phyloP scores from a whole-genome alignment of 2,113 vertebrate species.

The Saccopteryx leptura region DNA sequence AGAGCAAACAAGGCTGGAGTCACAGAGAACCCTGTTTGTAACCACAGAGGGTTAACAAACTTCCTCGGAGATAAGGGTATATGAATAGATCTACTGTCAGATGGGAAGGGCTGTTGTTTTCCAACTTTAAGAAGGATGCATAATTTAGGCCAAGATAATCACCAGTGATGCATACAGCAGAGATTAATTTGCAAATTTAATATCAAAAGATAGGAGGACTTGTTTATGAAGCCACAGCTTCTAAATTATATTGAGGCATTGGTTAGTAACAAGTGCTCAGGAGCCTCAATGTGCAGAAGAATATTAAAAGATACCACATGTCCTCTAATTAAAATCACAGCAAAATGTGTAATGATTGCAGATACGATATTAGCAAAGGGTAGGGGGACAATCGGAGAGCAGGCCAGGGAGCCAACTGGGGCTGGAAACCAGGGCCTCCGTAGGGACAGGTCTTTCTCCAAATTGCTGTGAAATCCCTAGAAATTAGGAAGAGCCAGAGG shows the following conservation, averaged over 20 bases:
- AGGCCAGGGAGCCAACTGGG: conserved; percentile 3
- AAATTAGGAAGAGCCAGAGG: conserved; percentile 66
- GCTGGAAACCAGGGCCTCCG: not conserved
- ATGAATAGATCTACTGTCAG: conserved; percentile 63
- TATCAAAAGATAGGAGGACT: conserved; percentile 82
- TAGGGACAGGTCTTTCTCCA: conserved; percentile 54
- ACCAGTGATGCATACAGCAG: conserved; percentile 81
- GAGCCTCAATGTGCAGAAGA: conserved; percentile 74
- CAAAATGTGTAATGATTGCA: conserved; percentile 73
- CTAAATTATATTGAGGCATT: conserved; percentile 80
- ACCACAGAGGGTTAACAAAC: conserved; percentile 40
- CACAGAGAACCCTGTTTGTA: not conserved
- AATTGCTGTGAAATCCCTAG: conserved; percentile 63
- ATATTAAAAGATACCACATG: conserved; percentile 84
- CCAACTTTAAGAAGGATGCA: conserved; percentile 71
- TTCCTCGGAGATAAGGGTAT: conserved; percentile 26
- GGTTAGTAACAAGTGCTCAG: conserved; percentile 77
- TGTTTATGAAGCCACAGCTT: conserved; percentile 79
- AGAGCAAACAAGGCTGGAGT: not conserved
- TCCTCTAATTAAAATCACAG: conserved; percentile 81
- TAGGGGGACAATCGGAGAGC: not conserved
- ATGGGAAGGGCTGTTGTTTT: conserved; percentile 68
- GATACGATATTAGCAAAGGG: conserved; percentile 67
- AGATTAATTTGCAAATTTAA: conserved; percentile 87
- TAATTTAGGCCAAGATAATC: conserved; percentile 84